A percentile compares a stretch with the other conserved stretches of the same genome.
phyloP scores from a whole-genome alignment of 2,888 invertebrate species.

The Busseola fusca region DNA sequence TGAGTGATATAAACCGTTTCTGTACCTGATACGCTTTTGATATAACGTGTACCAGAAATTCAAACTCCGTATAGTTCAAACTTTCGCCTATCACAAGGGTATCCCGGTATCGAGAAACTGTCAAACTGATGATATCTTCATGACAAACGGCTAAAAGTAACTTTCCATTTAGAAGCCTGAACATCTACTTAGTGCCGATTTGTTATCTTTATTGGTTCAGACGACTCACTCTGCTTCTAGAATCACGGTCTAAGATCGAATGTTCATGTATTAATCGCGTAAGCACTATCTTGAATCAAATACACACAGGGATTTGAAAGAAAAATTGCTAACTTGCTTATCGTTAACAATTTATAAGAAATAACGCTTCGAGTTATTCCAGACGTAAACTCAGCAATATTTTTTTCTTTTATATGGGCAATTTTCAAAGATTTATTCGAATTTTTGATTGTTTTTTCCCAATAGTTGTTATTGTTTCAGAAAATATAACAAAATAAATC shows the following conservation, averaged over 20 bases:
- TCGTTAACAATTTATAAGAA: slow-evolving; percentile 31
- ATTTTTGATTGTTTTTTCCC: slow-evolving; percentile 10
- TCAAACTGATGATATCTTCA: slow-evolving; percentile 59
- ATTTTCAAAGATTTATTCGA: slow-evolving; percentile 20
- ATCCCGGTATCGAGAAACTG: slow-evolving; percentile 55
- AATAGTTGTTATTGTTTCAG: slow-evolving; percentile 27
- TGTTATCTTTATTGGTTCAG: slow-evolving; percentile 59
- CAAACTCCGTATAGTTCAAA: slow-evolving; percentile 38
- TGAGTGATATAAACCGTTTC: not conserved
- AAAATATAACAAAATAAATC: slow-evolving; percentile 32
- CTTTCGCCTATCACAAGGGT: slow-evolving; percentile 51
- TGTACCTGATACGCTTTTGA: not conserved
- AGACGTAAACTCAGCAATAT: slow-evolving; percentile 35
- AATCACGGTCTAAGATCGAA: slow-evolving; percentile 30
- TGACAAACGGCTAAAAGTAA: slow-evolving; percentile 56
- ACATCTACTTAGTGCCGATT: slow-evolving; percentile 41
- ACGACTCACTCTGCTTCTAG: slow-evolving; percentile 24
- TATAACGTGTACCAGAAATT: slow-evolving; percentile 33
- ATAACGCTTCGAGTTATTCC: slow-evolving; percentile 39
- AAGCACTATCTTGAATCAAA: slow-evolving; percentile 26
- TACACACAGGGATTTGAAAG: slow-evolving; percentile 3
- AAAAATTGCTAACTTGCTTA: slow-evolving; percentile 34
- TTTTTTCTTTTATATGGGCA: slow-evolving; percentile 21
- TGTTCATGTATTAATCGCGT: slow-evolving; percentile 36
- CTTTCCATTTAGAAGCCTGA: slow-evolving; percentile 30